Percentiles rank a stretch among this genome's conserved stretches.
phyloP scores from a whole-genome alignment of 2,797 vertebrate species.

The Lithobates sylvaticus region DNA sequence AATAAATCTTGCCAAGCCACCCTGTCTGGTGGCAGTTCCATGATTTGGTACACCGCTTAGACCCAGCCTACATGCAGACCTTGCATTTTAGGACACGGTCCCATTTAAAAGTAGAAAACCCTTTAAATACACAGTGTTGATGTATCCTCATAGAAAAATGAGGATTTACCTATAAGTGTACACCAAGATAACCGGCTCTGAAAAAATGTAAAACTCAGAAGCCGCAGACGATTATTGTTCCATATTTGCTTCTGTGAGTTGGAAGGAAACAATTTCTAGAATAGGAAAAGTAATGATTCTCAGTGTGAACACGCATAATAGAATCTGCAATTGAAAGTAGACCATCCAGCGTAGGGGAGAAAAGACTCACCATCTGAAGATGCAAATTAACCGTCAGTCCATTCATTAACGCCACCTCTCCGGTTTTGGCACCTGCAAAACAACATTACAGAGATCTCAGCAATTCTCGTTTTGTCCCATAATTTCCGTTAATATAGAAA shows the following conservation, averaged over 20 bases:
- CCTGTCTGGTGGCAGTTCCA: no score
- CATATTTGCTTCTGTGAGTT: constrained; percentile 46
- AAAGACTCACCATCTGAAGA: constrained; percentile 85
- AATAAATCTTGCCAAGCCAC: no score
- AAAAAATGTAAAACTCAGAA: constrained; percentile 15
- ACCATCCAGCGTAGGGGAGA: constrained; percentile 58
- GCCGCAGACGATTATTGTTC: constrained; percentile 47
- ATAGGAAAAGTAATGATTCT: constrained; percentile 46
- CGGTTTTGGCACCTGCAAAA: constrained; percentile 83
- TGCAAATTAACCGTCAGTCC: constrained; percentile 94
- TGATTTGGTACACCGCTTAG: no score
- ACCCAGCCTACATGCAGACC: no score
- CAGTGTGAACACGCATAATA: constrained; percentile 62
- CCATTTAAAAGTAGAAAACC: no score
- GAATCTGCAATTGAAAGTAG: constrained; percentile 57
- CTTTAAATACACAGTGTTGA: no score
- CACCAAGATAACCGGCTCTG: background rate
- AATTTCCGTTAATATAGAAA: constrained; percentile 50
- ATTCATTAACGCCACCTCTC: constrained; percentile 94
- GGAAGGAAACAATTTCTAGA: constrained; percentile 42
- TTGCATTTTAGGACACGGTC: no score
- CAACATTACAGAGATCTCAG: constrained; percentile 59
- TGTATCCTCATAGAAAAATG: background rate
- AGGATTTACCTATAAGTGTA: background rate
- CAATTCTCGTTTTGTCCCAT: constrained; percentile 56